Evolutionary conservation across 2,113 vertebrate genomes (phyloP).

Genomic region (Redunca redunca): DNA sequence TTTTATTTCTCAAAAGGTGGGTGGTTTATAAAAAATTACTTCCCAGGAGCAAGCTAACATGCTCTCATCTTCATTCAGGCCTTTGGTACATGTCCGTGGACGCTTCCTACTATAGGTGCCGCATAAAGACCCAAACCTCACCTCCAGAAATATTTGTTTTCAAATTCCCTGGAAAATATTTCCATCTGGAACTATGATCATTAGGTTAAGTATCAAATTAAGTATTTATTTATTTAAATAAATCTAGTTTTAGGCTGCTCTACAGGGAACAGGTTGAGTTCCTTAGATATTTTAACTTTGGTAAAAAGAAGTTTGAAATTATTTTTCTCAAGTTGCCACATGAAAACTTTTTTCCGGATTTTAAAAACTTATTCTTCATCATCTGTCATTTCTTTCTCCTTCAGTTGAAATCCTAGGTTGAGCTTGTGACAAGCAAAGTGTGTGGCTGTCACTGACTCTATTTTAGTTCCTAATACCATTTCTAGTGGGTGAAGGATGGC

Average conservation of each 20-base stretch:
- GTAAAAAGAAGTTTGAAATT: slow-evolving; percentile 35
- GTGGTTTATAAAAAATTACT: neutral
- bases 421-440: neutral
- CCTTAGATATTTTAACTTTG: slow-evolving; percentile 34
- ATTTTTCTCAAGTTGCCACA: slow-evolving; percentile 40
- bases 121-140: neutral
- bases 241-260: neutral
- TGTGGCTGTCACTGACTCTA: neutral
- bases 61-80: neutral
- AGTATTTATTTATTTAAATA: slow-evolving; percentile 1
- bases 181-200: neutral
- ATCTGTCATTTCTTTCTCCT: slow-evolving; percentile 28
- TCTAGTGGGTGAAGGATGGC: neutral
- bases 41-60: neutral
- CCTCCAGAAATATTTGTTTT: neutral
- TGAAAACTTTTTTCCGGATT: slow-evolving; percentile 30
- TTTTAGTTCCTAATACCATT: neutral
- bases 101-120: neutral
- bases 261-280: neutral
- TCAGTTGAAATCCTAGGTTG: slow-evolving; percentile 19
- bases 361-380: neutral
- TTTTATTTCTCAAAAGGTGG: slow-evolving; percentile 13
- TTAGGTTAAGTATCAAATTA: neutral
- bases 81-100: neutral
- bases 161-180: neutral